Conservation (phyloP, 2,888 invertebrate genomes). For the Cinara cedri region DNA sequence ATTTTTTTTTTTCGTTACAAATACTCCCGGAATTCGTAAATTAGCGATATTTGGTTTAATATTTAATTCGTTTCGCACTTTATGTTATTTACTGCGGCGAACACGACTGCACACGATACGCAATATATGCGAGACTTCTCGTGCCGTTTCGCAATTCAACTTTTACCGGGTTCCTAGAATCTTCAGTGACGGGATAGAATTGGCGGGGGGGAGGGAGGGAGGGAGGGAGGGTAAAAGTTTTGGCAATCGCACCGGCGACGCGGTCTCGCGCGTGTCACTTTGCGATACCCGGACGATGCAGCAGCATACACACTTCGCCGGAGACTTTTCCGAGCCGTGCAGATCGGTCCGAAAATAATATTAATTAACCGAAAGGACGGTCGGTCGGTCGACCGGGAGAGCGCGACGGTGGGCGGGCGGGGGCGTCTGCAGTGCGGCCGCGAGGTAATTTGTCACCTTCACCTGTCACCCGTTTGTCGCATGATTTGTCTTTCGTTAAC, state of each 20-base stretch:
- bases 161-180: not conserved
- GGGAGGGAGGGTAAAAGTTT: not conserved
- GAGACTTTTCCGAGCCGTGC: no score
- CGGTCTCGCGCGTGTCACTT: not conserved
- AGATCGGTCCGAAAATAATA: slow-evolving; percentile 45
- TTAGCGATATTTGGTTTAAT: no score
- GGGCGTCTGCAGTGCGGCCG: not conserved
- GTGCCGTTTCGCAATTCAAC: not conserved
- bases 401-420: not conserved
- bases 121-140: no score
- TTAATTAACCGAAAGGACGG: slow-evolving; percentile 33
- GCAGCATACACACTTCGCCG: no score
- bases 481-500: slow-evolving; percentile 56
- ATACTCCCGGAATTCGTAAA: no score
- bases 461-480: slow-evolving; percentile 56
- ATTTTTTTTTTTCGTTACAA: no score
- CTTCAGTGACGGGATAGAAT: not conserved
- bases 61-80: no score
- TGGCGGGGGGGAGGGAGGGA: no score
- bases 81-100: no score
- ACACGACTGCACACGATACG: no score
- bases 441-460: slow-evolving; percentile 55
- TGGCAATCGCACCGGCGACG: not conserved
- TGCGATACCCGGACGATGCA: not conserved
- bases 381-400: not conserved